A percentile compares a stretch with the other conserved stretches of the same genome.
phyloP scores from a whole-genome alignment of 2,113 vertebrate species.

The Saguinus imperator region DNA sequence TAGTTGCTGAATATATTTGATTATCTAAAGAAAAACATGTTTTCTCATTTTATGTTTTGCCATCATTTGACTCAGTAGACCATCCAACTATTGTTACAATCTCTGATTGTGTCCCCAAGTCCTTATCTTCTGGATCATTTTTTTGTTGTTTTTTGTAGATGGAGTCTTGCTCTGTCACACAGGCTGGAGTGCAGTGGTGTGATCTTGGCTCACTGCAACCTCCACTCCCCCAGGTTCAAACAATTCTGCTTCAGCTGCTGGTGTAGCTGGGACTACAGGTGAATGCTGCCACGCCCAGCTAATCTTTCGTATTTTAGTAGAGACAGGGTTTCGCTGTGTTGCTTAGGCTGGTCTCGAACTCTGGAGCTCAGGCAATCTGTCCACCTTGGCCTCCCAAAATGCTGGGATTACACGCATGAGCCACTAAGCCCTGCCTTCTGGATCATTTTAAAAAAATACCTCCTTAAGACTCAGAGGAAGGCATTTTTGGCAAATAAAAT shows the following conservation, averaged over 20 bases:
- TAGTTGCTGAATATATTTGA: not conserved
- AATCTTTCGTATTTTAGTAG: too few relatives aligned
- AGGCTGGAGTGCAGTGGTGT: too few relatives aligned
- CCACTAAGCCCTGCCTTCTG: not conserved
- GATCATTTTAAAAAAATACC: not conserved
- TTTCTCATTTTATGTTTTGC: not conserved
- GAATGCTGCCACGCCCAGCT: fast-evolving
- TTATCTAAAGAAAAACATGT: not conserved
- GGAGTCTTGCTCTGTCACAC: too few relatives aligned
- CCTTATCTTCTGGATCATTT: not conserved
- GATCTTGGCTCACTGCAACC: too few relatives aligned
- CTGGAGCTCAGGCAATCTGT: too few relatives aligned
- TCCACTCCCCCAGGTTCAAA: too few relatives aligned
- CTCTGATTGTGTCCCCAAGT: not conserved
- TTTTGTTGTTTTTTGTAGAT: not conserved
- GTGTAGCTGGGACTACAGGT: too few relatives aligned
- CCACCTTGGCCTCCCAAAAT: too few relatives aligned
- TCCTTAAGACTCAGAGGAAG: not conserved
- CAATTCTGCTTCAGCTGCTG: too few relatives aligned
- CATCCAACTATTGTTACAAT: not conserved
- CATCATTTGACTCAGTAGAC: not conserved
- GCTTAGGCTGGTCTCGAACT: too few relatives aligned
- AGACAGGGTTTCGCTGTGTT: too few relatives aligned
- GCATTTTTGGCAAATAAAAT: not conserved
- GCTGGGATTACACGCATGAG: too few relatives aligned